Conservation (phyloP, 2,888 invertebrate species). For the Prosopocoilus inquinatus region DNA sequence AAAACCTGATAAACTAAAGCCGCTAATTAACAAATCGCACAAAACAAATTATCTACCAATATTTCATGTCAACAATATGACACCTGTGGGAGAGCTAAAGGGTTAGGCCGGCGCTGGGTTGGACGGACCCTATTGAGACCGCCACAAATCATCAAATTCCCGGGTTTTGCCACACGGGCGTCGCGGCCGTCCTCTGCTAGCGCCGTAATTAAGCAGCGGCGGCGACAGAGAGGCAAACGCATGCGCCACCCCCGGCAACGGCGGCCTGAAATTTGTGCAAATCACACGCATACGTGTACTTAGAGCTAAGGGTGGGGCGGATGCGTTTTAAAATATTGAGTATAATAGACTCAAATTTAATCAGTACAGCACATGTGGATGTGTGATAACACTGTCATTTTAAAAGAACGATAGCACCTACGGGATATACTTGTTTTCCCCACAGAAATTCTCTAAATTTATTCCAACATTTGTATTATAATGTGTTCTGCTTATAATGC, state of each 20-base stretch:
- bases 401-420: constrained; percentile 50
- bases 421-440: constrained; percentile 45
- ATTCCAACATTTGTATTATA: constrained; percentile 40
- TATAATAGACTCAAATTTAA: constrained; percentile 48
- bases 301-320: not conserved
- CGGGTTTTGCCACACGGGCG: constrained; percentile 14
- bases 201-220: not conserved
- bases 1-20: constrained; percentile 24
- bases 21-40: constrained; percentile 50
- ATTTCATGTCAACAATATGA: constrained; percentile 34
- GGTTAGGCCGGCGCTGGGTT: constrained; percentile 25
- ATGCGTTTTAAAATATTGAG: constrained; percentile 42
- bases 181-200: constrained; percentile 2
- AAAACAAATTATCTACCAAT: constrained; percentile 36
- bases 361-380: constrained; percentile 46
- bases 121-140: constrained; percentile 29
- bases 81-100: constrained; percentile 32
- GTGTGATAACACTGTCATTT: constrained; percentile 51
- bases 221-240: not conserved
- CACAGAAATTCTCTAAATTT: constrained; percentile 47
- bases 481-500: constrained; percentile 18
- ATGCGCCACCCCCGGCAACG: not conserved
- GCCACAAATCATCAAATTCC: constrained; percentile 31
- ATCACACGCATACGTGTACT: constrained; percentile 3
- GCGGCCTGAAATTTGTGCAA: constrained; percentile 3